A percentile compares a stretch with the other conserved stretches of the same genome.
Evolutionary conservation across 2,797 vertebrate genomes (phyloP).

Genomic region (Anguilla obscura): DNA sequence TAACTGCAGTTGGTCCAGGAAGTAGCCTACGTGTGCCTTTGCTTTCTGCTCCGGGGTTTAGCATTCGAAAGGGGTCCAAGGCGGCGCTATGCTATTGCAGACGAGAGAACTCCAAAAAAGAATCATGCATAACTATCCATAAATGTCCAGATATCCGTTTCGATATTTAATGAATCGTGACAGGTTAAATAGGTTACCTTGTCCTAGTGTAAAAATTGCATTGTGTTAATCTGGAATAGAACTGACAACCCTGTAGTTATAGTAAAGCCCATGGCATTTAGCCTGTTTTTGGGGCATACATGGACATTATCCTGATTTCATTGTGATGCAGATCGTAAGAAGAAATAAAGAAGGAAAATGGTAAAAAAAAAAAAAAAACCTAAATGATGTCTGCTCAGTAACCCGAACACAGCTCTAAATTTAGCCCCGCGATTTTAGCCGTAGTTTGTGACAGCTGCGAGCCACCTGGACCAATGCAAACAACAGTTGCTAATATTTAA

Average conservation of each 20-base stretch:
- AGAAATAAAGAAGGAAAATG: neutral
- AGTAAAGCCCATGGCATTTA: neutral
- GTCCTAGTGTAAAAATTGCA: neutral
- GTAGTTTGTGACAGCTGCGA: conserved; percentile 9
- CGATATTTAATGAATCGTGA: neutral
- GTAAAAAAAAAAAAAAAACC: neutral
- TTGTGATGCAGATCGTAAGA: neutral
- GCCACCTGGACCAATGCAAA: conserved; percentile 13
- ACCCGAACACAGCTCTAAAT: conserved; percentile 46
- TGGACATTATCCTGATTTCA: neutral
- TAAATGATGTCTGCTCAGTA: conserved; percentile 35
- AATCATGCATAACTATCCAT: neutral
- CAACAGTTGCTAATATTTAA: conserved; percentile 20
- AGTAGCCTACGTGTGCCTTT: conserved; percentile 55
- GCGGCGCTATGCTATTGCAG: neutral
- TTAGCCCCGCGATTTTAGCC: conserved; percentile 51
- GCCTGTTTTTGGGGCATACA: neutral
- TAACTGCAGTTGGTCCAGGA: conserved; percentile 58
- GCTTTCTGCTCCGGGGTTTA: conserved; percentile 43
- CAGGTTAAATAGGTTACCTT: neutral
- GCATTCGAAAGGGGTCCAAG: neutral
- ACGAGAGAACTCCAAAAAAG: neutral
- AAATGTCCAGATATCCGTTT: neutral
- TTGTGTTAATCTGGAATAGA: neutral
- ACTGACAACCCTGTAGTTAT: neutral